Conservation (phyloP, 2,888 invertebrate genomes). For the Diachrysia chrysitis region DNA sequence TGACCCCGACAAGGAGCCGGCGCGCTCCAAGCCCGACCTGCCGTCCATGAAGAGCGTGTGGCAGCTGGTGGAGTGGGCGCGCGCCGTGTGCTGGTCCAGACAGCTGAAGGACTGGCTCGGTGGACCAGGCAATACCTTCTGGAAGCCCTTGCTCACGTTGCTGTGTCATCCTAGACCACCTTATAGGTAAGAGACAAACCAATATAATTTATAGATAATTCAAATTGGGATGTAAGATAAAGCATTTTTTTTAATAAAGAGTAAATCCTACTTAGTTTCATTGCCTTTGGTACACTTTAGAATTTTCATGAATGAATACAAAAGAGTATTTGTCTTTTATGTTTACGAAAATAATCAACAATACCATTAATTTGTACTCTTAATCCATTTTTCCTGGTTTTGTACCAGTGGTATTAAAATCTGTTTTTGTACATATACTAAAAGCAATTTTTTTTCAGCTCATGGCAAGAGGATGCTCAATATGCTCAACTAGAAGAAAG, state of each 20-base stretch:
- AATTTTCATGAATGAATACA: too few species aligned
- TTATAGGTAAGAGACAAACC: conserved; percentile 64
- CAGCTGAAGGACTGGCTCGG: conserved; percentile 97
- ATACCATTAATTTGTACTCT: too few species aligned
- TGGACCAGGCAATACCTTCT: conserved; percentile 94
- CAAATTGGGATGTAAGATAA: too few species aligned
- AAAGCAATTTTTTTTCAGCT: conserved; percentile 60
- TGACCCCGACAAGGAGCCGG: conserved; percentile 66
- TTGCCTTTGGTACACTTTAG: too few species aligned
- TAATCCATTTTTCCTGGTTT: too few species aligned
- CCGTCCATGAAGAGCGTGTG: conserved; percentile 77
- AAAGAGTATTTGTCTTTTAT: too few species aligned
- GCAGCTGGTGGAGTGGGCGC: conserved; percentile 93
- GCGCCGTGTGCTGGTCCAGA: conserved; percentile 94
- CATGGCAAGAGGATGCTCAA: conserved; percentile 83
- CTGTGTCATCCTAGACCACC: conserved; percentile 90
- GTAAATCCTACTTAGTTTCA: too few species aligned
- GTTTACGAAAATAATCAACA: too few species aligned
- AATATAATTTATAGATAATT: too few species aligned
- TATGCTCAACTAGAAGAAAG: conserved; percentile 92
- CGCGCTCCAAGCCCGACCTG: conserved; percentile 60
- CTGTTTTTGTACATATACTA: too few species aligned
- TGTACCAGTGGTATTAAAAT: too few species aligned
- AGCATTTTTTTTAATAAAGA: too few species aligned
- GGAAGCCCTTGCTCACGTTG: conserved; percentile 94